These are phyloP conservation scores for Blastomussa wellsi DNA, from an alignment of 92 coral and sea anemone species.

Conservation along the genomic window DNA sequence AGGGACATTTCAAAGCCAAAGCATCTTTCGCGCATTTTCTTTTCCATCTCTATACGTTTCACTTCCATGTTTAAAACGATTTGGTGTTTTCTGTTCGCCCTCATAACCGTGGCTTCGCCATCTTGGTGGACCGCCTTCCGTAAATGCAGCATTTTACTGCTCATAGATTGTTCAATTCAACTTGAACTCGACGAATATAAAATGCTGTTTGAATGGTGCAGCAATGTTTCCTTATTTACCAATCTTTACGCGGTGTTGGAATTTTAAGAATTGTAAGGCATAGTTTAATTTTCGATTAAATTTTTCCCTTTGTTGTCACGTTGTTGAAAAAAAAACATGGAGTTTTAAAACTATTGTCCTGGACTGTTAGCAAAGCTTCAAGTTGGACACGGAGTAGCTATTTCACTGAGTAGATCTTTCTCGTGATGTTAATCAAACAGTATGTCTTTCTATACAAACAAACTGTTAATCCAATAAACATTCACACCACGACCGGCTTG, in stretches of 20 bases:
- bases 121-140: constrained; percentile 7
- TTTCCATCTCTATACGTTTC: constrained; percentile 77
- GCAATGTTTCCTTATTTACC: background rate
- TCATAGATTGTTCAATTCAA: background rate
- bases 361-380: too few relatives aligned
- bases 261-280: background rate
- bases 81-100: constrained; percentile 86
- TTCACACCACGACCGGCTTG: background rate
- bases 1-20: constrained; percentile 79
- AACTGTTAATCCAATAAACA: constrained; percentile 5
- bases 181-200: background rate
- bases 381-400: too few relatives aligned
- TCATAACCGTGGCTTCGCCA: constrained; percentile 71
- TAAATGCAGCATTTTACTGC: constrained; percentile 5
- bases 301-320: background rate
- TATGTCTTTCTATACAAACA: constrained; percentile 21
- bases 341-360: too few relatives aligned
- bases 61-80: constrained; percentile 78
- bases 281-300: background rate
- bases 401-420: background rate
- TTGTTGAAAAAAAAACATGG: too few relatives aligned
- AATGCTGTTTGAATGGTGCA: background rate
- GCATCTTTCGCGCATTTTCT: constrained; percentile 74
- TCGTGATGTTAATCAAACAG: constrained; percentile 8
- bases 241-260: background rate